Evolutionary conservation across 2,113 vertebrate genomes (phyloP), one percentile per base, ranked within the genome.

Genomic region (Xenotilapia longispinis): DNA sequence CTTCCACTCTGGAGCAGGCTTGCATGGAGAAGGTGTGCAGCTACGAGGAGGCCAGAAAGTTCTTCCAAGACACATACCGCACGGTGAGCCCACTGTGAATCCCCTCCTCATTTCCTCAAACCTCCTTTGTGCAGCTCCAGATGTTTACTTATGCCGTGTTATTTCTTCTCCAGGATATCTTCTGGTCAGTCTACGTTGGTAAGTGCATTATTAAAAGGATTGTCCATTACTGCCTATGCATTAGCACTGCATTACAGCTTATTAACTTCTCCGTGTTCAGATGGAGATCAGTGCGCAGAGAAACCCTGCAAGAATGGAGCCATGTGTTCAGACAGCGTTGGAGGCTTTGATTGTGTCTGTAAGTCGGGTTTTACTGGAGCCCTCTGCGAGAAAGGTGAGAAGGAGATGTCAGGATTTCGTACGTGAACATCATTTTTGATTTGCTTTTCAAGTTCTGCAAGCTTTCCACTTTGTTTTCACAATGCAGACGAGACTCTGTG

Each of bases 1-100:
- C 42, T 0, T 93, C 96, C 38, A 97, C 92, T 87, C 82, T 98
- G 89, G 97, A 98, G 88, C 95, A 97, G 26, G 96, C 97, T 31
- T 98, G 98, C 89, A 42, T 23, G 5, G 97, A 98, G 92, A 97
- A 97, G 88, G 93, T 96, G 21, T 98, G 98, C 90, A 97, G 89
- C 73, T 98, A 97, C 38, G 97, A 98, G 49, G 97, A 98, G 92
- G 98, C 97, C 1, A 93, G 96, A 11, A 97, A 96, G 79, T 86
- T 95, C 84, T 98, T 98, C 89, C 95, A 97, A 93, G 96, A 98
- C 80, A 93, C 97, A 4, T 94, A 95, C 14, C 88, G 84, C 80
- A 98, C 98, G 36, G 97, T 98, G 73, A 95, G 97, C 94, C n/a
- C 12, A 5, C 19, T 58, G 53, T 47, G 2, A 57, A 49, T 17